Evolutionary conservation across 2,888 invertebrate species (phyloP).

Genomic region (Diplolepis rosae): DNA sequence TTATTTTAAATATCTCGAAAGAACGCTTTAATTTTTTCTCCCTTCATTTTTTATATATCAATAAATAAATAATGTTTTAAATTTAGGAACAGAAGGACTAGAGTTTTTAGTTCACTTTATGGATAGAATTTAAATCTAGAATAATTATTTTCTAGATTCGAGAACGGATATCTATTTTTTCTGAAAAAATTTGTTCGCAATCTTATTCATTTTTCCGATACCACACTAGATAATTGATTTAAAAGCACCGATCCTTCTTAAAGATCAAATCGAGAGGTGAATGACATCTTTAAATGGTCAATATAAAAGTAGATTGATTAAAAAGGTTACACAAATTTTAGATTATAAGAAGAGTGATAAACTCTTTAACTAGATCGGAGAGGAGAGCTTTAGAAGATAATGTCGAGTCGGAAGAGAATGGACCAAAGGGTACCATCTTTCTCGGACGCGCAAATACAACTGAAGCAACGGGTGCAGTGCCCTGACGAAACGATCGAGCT

Average conservation of each 20-base stretch:
- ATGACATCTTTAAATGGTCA: too few relatives aligned
- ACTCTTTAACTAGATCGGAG: slow-evolving; percentile 32
- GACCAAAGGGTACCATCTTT: background rate
- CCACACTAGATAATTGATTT: background rate
- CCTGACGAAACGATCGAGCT: slow-evolving; percentile 51
- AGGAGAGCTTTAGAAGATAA: background rate
- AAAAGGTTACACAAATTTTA: background rate
- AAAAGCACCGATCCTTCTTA: background rate
- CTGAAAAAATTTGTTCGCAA: too few relatives aligned
- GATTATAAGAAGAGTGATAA: background rate
- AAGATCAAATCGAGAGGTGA: background rate
- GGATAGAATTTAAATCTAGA: too few relatives aligned
- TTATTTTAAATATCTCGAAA: too few relatives aligned
- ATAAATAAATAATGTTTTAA: too few relatives aligned
- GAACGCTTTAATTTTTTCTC: too few relatives aligned
- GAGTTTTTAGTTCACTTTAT: too few relatives aligned
- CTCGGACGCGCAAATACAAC: slow-evolving; percentile 40
- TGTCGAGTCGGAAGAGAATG: background rate
- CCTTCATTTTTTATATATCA: too few relatives aligned
- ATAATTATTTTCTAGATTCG: too few relatives aligned
- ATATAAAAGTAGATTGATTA: background rate
- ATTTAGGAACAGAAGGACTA: too few relatives aligned
- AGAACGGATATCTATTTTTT: too few relatives aligned
- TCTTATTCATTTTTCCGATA: background rate
- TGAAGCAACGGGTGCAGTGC: slow-evolving; percentile 51